Evolutionary conservation across 2,797 vertebrate species (phyloP).

Genomic region (Cirrhinus molitorella): DNA sequence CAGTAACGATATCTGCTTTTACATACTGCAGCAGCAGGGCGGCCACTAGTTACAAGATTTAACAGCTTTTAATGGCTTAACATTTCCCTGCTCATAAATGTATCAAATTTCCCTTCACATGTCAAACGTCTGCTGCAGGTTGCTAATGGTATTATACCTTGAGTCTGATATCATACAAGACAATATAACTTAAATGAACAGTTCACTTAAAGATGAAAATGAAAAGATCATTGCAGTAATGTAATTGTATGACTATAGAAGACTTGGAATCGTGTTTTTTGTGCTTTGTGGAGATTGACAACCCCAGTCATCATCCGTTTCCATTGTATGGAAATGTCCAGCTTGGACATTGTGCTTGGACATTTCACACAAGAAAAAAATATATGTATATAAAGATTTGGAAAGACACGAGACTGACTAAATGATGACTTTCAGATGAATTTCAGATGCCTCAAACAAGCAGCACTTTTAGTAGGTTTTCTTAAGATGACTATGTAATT

Average conservation of each 20-base stretch:
- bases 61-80: not conserved
- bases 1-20: slow-evolving; percentile 43
- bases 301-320: not conserved
- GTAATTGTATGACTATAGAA: no score
- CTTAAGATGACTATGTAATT: not conserved
- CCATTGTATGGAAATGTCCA: not conserved
- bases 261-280: not conserved
- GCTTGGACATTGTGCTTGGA: no score
- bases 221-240: not conserved
- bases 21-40: not conserved
- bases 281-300: not conserved
- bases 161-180: not conserved
- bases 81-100: not conserved
- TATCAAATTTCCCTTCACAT: not conserved
- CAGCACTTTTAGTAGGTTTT: not conserved
- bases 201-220: not conserved
- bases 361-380: not conserved
- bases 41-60: not conserved
- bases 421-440: not conserved
- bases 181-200: not conserved
- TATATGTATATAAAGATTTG: no score
- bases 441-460: not conserved
- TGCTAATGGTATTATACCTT: not conserved
- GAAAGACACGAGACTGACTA: not conserved
- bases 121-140: no score